Conservation (phyloP, 37 sponge, comb jelly and placozoan species). For the Halichondria panicea region DNA sequence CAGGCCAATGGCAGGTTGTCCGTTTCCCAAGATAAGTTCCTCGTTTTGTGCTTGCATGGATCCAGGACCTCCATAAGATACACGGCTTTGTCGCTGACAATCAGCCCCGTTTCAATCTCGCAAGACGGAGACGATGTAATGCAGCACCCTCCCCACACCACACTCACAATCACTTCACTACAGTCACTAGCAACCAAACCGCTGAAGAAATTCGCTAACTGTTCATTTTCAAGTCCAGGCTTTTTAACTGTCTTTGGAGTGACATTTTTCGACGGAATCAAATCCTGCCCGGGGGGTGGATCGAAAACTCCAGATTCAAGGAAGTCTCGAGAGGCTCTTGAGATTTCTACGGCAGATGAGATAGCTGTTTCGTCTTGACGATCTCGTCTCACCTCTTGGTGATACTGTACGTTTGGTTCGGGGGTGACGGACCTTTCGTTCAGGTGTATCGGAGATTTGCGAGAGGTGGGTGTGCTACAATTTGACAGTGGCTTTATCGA, state of each 20-base stretch:
- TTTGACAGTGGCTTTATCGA: no score
- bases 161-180: slow-evolving; percentile 41
- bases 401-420: background rate
- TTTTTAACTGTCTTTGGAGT: slow-evolving; percentile 19
- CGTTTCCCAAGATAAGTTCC: slow-evolving; percentile 15
- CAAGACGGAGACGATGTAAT: slow-evolving; percentile 20
- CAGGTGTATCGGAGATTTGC: no score
- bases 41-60: slow-evolving; percentile 5
- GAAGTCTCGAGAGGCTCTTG: background rate
- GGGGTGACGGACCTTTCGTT: no score
- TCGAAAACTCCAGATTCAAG: background rate
- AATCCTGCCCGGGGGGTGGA: no score
- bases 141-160: slow-evolving; percentile 36
- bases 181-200: slow-evolving; percentile 13
- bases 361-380: background rate
- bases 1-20: slow-evolving; percentile 40
- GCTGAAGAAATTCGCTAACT: slow-evolving; percentile 12
- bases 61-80: slow-evolving; percentile 47
- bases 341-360: background rate
- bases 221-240: slow-evolving; percentile 45
- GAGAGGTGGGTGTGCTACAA: no score
- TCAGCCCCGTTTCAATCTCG: slow-evolving; percentile 27
- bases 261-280: no score
- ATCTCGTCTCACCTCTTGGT: background rate
- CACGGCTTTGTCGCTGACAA: slow-evolving; percentile 38